These are phyloP conservation scores for Eriosoma lanigerum DNA, from an alignment of 1,140 invertebrate species.

Conservation along the genomic window DNA sequence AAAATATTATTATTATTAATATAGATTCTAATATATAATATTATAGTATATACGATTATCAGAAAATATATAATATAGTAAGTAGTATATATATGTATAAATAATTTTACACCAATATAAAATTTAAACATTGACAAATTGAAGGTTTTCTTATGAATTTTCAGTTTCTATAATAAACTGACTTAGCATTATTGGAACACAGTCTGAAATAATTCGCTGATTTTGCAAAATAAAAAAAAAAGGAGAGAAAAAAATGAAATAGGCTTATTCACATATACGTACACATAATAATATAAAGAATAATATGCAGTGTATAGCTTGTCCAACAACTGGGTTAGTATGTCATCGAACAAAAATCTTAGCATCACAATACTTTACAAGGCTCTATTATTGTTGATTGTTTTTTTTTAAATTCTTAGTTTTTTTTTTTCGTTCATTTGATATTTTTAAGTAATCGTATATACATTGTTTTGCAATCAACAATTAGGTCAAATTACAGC, in stretches of 20 bases:
- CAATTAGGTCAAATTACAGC: constrained; percentile 45
- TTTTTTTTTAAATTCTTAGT: constrained; percentile 23
- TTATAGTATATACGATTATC: too few species aligned
- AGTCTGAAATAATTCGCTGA: constrained; percentile 43
- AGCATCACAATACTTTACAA: constrained; percentile 42
- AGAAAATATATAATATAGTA: too few species aligned
- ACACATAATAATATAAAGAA: constrained; percentile 13
- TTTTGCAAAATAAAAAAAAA: neutral
- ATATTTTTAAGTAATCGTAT: constrained; percentile 40
- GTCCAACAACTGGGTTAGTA: constrained; percentile 44
- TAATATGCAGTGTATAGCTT: constrained; percentile 9
- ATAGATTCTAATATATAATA: too few species aligned
- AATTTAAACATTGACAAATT: constrained; percentile 11
- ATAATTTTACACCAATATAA: too few species aligned
- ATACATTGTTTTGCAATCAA: constrained; percentile 47
- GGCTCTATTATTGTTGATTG: constrained; percentile 47
- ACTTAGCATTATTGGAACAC: constrained; percentile 17
- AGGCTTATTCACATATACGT: neutral
- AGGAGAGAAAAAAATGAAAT: neutral
- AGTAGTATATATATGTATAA: too few species aligned
- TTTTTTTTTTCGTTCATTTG: constrained; percentile 33
- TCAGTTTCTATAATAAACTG: constrained; percentile 14
- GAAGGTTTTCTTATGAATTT: constrained; percentile 20
- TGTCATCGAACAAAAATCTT: constrained; percentile 48
- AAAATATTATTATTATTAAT: too few species aligned